These are phyloP conservation scores for Rhinolophus sinicus DNA, from an alignment of 2,113 vertebrate genomes.

Conservation along the genomic window DNA sequence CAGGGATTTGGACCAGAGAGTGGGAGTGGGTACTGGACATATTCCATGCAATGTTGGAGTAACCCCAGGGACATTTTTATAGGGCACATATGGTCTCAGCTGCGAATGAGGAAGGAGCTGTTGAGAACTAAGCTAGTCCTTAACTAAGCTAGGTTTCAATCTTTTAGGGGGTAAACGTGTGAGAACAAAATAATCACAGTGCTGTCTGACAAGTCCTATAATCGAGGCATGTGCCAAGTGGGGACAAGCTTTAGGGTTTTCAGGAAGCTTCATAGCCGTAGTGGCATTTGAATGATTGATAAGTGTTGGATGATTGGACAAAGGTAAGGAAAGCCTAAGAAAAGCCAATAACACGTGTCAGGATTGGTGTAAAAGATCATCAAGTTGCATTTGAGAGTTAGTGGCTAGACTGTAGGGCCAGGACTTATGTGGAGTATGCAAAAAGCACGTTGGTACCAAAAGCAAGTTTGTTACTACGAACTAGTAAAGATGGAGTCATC, in stretches of 20 bases:
- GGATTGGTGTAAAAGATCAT: background rate
- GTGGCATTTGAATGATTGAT: background rate
- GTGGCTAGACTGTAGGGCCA: background rate
- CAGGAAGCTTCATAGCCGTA: background rate
- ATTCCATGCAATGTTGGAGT: conserved; percentile 61
- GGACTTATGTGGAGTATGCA: background rate
- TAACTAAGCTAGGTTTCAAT: background rate
- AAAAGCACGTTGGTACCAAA: background rate
- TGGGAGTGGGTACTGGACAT: conserved; percentile 53
- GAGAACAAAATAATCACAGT: background rate
- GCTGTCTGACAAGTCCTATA: background rate
- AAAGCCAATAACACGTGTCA: background rate
- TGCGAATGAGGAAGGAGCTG: conserved; percentile 51
- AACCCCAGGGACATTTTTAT: conserved; percentile 76
- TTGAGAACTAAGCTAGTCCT: conserved; percentile 57
- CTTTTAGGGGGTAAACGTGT: conserved; percentile 42
- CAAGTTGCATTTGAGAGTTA: background rate
- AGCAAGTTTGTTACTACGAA: background rate
- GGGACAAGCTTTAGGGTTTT: background rate
- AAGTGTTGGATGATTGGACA: background rate
- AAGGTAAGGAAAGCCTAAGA: background rate
- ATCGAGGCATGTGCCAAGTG: background rate
- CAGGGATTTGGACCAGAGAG: conserved; percentile 51
- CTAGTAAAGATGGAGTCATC: background rate
- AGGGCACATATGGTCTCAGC: conserved; percentile 71